These are phyloP conservation scores for Chondrosia reniformis DNA, from an alignment of 37 sponge, comb jelly and placozoan species.

Conservation along the genomic window DNA sequence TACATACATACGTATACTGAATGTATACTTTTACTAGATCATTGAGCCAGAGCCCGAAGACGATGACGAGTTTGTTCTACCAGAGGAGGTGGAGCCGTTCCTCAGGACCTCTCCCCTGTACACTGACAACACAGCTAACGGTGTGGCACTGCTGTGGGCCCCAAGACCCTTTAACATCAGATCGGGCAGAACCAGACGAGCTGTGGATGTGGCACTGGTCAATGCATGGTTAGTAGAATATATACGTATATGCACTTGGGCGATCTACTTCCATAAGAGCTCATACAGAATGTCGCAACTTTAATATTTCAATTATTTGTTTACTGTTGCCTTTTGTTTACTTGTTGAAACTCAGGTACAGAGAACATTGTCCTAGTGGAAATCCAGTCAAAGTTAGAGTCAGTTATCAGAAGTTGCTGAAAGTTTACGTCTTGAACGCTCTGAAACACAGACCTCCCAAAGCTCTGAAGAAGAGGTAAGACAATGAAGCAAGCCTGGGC, in stretches of 20 bases:
- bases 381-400: constrained; percentile 99
- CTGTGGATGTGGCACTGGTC: constrained; percentile 92
- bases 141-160: constrained; percentile 96
- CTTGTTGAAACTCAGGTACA: constrained; percentile 56
- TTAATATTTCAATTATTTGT: background rate
- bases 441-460: constrained; percentile 96
- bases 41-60: constrained; percentile 77
- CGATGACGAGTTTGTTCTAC: constrained; percentile 85
- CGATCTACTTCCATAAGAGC: no score
- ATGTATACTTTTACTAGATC: constrained; percentile 45
- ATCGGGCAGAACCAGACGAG: constrained; percentile 87
- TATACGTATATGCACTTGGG: no score
- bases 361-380: constrained; percentile 93
- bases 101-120: constrained; percentile 89
- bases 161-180: constrained; percentile 97
- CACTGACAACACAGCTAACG: constrained; percentile 98
- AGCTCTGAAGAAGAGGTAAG: constrained; percentile 93
- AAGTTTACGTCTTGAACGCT: constrained; percentile 93
- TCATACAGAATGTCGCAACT: background rate
- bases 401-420: constrained; percentile 97
- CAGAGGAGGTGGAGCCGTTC: constrained; percentile 85
- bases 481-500: background rate
- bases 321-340: background rate
- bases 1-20: background rate
- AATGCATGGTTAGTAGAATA: constrained; percentile 91